phyloP scores from a whole-genome alignment of 2,113 vertebrate genomes.

The Myrmophylax atrothorax region DNA sequence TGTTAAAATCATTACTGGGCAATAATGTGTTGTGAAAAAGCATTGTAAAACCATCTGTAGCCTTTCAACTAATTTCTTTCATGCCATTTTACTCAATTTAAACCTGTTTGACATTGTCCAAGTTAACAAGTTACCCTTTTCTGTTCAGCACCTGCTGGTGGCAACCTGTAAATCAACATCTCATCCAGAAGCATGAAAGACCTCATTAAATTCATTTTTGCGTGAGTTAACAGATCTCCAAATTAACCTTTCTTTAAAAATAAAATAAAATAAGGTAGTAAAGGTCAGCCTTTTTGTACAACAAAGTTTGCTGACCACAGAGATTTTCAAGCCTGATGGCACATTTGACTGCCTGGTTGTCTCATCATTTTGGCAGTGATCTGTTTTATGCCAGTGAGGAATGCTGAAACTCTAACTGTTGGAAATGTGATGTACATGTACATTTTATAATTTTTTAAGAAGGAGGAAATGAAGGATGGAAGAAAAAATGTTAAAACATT shows the following conservation, averaged over 20 bases:
- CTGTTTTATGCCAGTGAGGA: conserved; percentile 62
- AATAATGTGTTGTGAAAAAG: neutral
- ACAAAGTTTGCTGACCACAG: conserved; percentile 40
- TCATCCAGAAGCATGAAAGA: conserved; percentile 16
- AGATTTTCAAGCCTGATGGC: conserved; percentile 52
- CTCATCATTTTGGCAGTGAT: conserved; percentile 63
- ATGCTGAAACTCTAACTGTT: conserved; percentile 54
- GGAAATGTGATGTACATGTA: conserved; percentile 42
- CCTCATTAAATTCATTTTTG: conserved; percentile 34
- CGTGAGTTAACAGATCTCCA: conserved; percentile 36
- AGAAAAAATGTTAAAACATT: neutral
- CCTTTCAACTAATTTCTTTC: conserved; percentile 19
- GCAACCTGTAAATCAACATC: neutral
- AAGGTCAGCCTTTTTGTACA: conserved; percentile 31
- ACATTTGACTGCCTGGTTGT: conserved; percentile 48
- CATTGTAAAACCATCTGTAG: conserved; percentile 8
- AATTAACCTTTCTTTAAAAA: conserved; percentile 33
- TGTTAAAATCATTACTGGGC: conserved; percentile 24
- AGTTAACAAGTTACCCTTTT: conserved; percentile 9
- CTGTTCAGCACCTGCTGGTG: conserved; percentile 19
- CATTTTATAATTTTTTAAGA: neutral
- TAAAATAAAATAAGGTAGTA: neutral
- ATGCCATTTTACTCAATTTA: conserved; percentile 15
- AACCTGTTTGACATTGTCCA: conserved; percentile 25
- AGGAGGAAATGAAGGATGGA: conserved; percentile 10